Percentiles rank a stretch among this genome's conserved stretches.
phyloP scores from a whole-genome alignment of 1,140 invertebrate genomes.

The Brachionus sp. region DNA sequence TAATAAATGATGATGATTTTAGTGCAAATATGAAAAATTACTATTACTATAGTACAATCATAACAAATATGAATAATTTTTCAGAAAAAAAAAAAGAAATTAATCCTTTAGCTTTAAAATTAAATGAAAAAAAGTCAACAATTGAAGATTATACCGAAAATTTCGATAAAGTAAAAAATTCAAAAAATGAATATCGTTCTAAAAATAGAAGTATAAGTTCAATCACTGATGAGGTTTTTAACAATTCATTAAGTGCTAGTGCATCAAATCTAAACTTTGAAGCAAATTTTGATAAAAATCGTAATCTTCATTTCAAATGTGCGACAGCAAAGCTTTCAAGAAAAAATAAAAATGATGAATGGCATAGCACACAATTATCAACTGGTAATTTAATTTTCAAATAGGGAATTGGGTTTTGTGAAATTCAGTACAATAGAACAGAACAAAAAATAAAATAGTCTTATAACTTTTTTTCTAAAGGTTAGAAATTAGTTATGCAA shows the following conservation, averaged over 20 bases:
- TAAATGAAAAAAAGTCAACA: background rate
- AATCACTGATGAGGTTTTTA: conserved; percentile 14
- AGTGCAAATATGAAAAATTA: conserved; percentile 8
- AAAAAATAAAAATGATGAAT: conserved; percentile 13
- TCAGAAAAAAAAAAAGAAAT: background rate
- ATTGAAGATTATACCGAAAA: background rate
- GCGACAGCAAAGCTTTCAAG: background rate
- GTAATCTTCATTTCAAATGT: background rate
- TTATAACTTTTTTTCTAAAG: too few species aligned
- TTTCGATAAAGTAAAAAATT: background rate
- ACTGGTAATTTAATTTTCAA: background rate
- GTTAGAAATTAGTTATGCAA: too few species aligned
- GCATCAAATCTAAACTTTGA: conserved; percentile 17
- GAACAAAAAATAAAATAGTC: too few species aligned
- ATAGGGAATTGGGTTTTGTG: too few species aligned
- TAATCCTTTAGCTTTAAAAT: background rate
- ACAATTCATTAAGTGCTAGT: conserved; percentile 23
- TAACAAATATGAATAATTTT: background rate
- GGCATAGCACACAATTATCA: background rate
- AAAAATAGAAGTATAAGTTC: conserved; percentile 6
- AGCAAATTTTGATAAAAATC: background rate
- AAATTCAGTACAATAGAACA: too few species aligned
- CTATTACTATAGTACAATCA: conserved; percentile 37
- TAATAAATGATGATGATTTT: background rate
- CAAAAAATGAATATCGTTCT: background rate